Evolutionary conservation across 2,888 invertebrate genomes (phyloP).

Genomic region (Polyploca ridens): DNA sequence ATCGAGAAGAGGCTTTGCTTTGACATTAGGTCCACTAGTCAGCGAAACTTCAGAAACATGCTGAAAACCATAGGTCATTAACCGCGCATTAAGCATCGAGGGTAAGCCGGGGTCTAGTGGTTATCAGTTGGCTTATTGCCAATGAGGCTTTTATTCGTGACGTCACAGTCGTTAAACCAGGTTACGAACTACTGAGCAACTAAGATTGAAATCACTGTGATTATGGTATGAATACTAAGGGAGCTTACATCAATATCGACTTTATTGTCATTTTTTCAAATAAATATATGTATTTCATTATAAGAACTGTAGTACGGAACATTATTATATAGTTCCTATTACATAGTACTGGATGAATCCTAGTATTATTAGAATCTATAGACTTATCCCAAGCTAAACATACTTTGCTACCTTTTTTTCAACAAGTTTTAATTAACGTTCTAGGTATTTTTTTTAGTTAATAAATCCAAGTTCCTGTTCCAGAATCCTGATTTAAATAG

Average conservation of each 20-base stretch:
- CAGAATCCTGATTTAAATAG: too few species aligned
- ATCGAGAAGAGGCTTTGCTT: not conserved
- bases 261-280: not conserved
- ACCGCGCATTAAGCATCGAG: conserved; percentile 65
- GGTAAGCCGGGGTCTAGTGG: conserved; percentile 67
- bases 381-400: too few species aligned
- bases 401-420: too few species aligned
- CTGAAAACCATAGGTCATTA: conserved; percentile 71
- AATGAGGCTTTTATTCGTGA: conserved; percentile 69
- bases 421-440: too few species aligned
- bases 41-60: conserved; percentile 25
- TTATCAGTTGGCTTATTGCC: conserved; percentile 76
- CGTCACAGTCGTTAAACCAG: conserved; percentile 48
- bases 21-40: not conserved
- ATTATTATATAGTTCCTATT: too few species aligned
- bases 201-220: not conserved
- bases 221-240: not conserved
- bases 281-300: too few species aligned
- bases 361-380: too few species aligned
- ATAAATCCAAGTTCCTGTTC: too few species aligned
- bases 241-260: not conserved
- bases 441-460: too few species aligned
- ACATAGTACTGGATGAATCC: too few species aligned
- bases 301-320: too few species aligned
- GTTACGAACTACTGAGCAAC: conserved; percentile 4